Evolutionary conservation across 2,113 vertebrate species (phyloP).

Genomic region (Scatophagus argus): DNA sequence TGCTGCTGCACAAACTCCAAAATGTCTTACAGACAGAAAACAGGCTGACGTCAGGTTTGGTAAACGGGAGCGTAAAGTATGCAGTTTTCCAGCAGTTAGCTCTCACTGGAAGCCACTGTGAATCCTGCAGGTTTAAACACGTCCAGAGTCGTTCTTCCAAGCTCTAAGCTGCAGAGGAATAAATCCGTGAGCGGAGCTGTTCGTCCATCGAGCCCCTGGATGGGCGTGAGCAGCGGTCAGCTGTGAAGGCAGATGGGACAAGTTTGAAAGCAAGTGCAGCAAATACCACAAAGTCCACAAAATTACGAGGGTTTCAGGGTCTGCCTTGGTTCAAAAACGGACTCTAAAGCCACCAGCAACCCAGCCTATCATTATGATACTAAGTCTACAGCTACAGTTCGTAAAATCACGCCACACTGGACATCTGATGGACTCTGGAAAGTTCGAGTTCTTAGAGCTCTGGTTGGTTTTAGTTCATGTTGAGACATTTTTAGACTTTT

Average conservation of each 20-base stretch:
- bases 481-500: neutral
- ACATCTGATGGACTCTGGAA: slow-evolving; percentile 10
- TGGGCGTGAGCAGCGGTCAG: slow-evolving; percentile 4
- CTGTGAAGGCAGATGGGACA: slow-evolving; percentile 13
- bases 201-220: neutral
- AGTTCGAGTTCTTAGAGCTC: neutral
- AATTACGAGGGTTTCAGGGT: slow-evolving; percentile 31
- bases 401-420: neutral
- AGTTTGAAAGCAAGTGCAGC: slow-evolving; percentile 49
- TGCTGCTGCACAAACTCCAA: too few relatives aligned
- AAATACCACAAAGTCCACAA: slow-evolving; percentile 51
- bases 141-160: neutral
- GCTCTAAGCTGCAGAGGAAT: slow-evolving; percentile 20
- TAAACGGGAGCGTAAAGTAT: neutral
- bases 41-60: too few relatives aligned
- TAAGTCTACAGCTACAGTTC: slow-evolving; percentile 40
- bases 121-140: neutral
- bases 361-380: slow-evolving; percentile 41
- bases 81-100: neutral
- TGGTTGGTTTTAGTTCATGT: slow-evolving; percentile 17
- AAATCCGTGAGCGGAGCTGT: neutral
- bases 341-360: slow-evolving; percentile 28
- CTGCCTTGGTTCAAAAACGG: slow-evolving; percentile 22
- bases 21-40: neutral
- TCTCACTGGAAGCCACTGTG: neutral